Conservation (phyloP, 2,888 invertebrate species). For the Ganaspis brasiliensis region DNA sequence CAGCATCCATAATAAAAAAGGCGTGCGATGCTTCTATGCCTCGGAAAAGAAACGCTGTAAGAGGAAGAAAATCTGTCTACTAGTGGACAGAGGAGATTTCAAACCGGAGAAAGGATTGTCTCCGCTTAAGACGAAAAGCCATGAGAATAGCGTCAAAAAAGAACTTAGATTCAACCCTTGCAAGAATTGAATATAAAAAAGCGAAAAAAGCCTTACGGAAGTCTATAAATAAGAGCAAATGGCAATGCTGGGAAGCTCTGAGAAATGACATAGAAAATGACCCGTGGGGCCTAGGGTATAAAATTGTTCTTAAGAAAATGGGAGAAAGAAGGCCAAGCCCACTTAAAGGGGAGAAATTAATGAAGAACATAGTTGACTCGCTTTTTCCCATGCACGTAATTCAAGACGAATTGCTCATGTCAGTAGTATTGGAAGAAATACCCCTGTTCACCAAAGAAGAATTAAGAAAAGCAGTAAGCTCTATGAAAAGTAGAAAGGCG, state of each 20-base stretch:
- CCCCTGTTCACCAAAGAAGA: neutral
- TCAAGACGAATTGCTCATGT: too few species aligned
- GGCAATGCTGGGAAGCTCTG: neutral
- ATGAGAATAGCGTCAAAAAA: slow-evolving; percentile 44
- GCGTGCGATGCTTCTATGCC: slow-evolving; percentile 49
- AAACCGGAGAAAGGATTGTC: slow-evolving; percentile 55
- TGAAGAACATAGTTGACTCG: too few species aligned
- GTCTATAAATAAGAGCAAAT: slow-evolving; percentile 44
- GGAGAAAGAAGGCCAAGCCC: too few species aligned
- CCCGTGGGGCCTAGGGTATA: slow-evolving; percentile 52
- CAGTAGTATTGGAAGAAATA: too few species aligned
- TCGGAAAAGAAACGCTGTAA: neutral
- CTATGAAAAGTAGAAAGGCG: neutral
- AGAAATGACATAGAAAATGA: slow-evolving; percentile 50
- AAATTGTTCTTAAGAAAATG: slow-evolving; percentile 42
- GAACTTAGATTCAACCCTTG: neutral
- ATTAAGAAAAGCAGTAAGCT: neutral
- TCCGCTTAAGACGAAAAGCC: slow-evolving; percentile 46
- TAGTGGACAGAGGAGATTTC: slow-evolving; percentile 64
- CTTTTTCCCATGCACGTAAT: too few species aligned
- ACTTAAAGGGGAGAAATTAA: too few species aligned
- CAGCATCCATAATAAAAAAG: neutral
- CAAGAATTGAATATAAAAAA: neutral
- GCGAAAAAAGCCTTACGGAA: slow-evolving; percentile 27
- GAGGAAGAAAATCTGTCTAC: slow-evolving; percentile 53